These are phyloP conservation scores for Onchidella celtica DNA, from an alignment of 2,888 invertebrate genomes.

Conservation along the genomic window DNA sequence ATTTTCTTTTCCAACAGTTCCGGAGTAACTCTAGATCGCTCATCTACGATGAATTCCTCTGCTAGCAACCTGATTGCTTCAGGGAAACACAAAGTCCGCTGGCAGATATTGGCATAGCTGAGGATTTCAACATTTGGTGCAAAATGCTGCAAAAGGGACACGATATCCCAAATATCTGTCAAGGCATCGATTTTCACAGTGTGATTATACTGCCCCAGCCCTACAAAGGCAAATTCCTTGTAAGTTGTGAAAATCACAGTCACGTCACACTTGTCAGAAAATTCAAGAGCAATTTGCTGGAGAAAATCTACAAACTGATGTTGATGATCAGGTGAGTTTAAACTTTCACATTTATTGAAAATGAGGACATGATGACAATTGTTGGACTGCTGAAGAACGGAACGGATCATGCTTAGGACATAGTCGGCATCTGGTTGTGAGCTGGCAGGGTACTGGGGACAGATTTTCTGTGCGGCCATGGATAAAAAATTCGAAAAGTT, in stretches of 20 bases:
- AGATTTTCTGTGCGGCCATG: neutral
- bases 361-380: neutral
- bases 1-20: slow-evolving; percentile 28
- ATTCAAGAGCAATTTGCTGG: neutral
- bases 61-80: slow-evolving; percentile 31
- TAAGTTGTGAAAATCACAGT: slow-evolving; percentile 31
- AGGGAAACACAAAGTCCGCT: slow-evolving; percentile 24
- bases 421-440: neutral
- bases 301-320: slow-evolving; percentile 17
- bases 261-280: neutral
- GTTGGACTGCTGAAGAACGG: neutral
- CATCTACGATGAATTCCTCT: slow-evolving; percentile 1
- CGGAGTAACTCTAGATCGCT: neutral
- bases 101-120: slow-evolving; percentile 17
- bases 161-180: slow-evolving; percentile 23
- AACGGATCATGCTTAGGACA: neutral
- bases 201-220: neutral
- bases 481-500: slow-evolving; percentile 4
- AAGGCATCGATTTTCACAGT: neutral
- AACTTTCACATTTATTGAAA: slow-evolving; percentile 36
- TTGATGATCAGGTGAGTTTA: neutral
- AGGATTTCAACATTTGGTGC: neutral
- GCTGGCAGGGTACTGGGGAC: neutral
- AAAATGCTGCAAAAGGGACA: neutral
- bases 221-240: neutral